These are phyloP conservation scores for Gastrophysa polygoni DNA, from an alignment of 2,888 invertebrate species.

Conservation along the genomic window DNA sequence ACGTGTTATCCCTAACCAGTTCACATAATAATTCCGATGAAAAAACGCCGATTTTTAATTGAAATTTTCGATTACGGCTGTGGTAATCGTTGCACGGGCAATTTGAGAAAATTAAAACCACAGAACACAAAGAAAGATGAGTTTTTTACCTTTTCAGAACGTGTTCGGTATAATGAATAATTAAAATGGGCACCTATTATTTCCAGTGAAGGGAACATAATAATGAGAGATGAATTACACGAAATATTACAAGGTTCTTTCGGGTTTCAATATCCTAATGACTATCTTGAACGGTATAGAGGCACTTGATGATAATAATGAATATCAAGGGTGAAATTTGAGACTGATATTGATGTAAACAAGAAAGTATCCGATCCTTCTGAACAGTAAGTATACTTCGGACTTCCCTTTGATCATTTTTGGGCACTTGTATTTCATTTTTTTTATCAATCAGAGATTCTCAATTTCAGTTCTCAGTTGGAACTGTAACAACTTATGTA, in stretches of 20 bases:
- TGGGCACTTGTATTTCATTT: no score
- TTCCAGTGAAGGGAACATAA: slow-evolving; percentile 9
- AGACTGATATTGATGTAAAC: no score
- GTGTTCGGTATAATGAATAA: slow-evolving; percentile 41
- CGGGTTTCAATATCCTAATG: no score
- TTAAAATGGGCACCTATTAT: slow-evolving; percentile 41
- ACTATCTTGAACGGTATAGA: no score
- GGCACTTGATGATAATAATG: no score
- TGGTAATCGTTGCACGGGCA: slow-evolving; percentile 36
- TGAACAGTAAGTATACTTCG: no score
- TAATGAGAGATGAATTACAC: neutral
- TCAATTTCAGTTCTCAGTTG: no score
- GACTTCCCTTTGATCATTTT: no score
- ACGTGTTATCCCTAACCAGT: slow-evolving; percentile 22
- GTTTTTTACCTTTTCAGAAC: slow-evolving; percentile 30
- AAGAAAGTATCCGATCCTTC: no score
- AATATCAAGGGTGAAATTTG: no score
- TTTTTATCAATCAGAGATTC: no score
- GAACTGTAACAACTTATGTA: no score
- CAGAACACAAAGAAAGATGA: slow-evolving; percentile 37
- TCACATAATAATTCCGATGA: slow-evolving; percentile 27
- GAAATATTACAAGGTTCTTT: neutral
- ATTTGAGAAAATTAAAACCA: slow-evolving; percentile 41
- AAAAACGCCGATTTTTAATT: slow-evolving; percentile 41
- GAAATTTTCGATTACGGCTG: slow-evolving; percentile 39